Evolutionary conservation across 2,797 vertebrate species (phyloP), one percentile per base, ranked within the genome.

Genomic region (Naso thynnoides): DNA sequence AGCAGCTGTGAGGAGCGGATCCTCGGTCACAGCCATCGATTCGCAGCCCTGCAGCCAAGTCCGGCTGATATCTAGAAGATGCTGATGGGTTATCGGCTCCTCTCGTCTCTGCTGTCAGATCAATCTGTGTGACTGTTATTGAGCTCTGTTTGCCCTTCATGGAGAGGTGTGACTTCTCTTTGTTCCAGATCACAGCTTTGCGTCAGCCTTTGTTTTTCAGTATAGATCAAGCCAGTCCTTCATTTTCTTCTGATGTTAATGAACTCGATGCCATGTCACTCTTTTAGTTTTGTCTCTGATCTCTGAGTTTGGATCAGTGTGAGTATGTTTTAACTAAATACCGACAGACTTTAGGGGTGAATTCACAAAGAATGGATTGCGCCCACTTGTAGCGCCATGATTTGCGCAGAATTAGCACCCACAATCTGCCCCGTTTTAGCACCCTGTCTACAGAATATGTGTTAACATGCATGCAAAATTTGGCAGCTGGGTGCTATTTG

Each of bases 111-210:
- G 36, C 68, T 73, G 71, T 70, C 59, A 44, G 27, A 1, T 33
- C 59, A 6, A 44, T 71, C 16, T 60, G 5, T 68, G 52, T 31
- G 77, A 70, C 70, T 69, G 64, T 60, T 56, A 60, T 57, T 59
- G 70, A 82, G 65, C 71, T 56, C 23, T n/a, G 59, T 11, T 1
- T 69, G 73, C 18, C 80, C 85, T 81, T 89, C 67, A 3, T 29
- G 9, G 38, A 68, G 39, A 70, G 16, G 44, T 73, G 76, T 41
- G 61, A 5, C 54, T 63, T n/a, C 3, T 55, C 66, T 78, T 71
- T 72, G 50, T 76, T 68, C 56, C 44, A 54, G 16, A 68, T 80
- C 47, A 8, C 55, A 79, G 71, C 50, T 27, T 8, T 69, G 55
- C 58, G 23, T 38, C 71, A 63, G 15, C 29, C 29, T 71, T 57